Evolutionary conservation across 1,140 invertebrate genomes (phyloP).

Genomic region (Hypsibius dujardini): DNA sequence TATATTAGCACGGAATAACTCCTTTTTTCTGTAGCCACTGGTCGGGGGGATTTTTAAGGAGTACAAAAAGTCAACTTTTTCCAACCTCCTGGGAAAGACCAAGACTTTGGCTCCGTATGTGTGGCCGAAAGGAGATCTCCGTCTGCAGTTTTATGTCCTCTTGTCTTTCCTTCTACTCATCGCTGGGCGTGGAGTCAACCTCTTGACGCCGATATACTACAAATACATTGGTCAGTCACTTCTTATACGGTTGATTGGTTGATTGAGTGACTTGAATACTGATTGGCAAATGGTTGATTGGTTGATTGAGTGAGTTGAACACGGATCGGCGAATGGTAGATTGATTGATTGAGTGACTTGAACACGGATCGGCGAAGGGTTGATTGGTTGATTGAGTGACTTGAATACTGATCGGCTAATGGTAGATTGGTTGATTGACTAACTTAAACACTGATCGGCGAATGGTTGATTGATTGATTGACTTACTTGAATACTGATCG

Average conservation of each 20-base stretch:
- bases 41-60: constrained; percentile 18
- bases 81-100: constrained; percentile 48
- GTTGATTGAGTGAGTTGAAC: no score
- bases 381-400: no score
- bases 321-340: no score
- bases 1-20: background rate
- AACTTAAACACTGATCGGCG: no score
- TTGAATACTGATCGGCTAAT: no score
- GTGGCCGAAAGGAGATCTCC: constrained; percentile 67
- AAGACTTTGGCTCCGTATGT: constrained; percentile 64
- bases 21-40: background rate
- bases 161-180: constrained; percentile 59
- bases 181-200: constrained; percentile 64
- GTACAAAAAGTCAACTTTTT: constrained; percentile 22
- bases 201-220: constrained; percentile 81
- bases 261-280: no score
- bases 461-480: no score
- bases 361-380: no score
- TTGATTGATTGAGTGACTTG: no score
- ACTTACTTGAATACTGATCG: no score
- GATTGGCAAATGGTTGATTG: no score
- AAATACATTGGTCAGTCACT: constrained; percentile 52
- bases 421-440: no score
- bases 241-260: constrained; percentile 21
- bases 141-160: constrained; percentile 61